These are phyloP conservation scores for Ormyrus labotus DNA, from an alignment of 2,888 invertebrate species.

Conservation along the genomic window DNA sequence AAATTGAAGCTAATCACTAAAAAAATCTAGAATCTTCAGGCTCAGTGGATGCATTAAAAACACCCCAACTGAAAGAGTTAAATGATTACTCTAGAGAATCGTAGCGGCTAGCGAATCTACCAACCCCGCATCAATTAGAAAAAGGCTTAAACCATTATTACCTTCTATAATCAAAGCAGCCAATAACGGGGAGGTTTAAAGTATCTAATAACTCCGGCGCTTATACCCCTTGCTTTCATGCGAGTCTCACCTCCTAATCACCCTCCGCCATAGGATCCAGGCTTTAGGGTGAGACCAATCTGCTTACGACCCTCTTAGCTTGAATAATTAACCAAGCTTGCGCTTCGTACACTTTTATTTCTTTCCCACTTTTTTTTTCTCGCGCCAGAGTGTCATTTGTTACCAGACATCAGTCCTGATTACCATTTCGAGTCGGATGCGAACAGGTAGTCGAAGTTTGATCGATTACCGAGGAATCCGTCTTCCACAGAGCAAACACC, in stretches of 20 bases:
- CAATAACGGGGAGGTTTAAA: constrained; percentile 69
- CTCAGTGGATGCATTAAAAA: constrained; percentile 30
- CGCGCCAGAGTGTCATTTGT: background rate
- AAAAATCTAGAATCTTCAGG: constrained; percentile 1
- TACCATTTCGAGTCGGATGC: background rate
- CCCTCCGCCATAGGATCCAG: constrained; percentile 58
- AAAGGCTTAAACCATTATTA: constrained; percentile 53
- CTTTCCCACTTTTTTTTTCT: background rate
- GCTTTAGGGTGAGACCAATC: constrained; percentile 74
- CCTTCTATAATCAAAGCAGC: constrained; percentile 68
- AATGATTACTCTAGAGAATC: constrained; percentile 45
- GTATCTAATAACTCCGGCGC: constrained; percentile 63
- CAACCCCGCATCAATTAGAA: constrained; percentile 52
- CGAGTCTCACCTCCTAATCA: constrained; percentile 59
- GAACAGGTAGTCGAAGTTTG: constrained; percentile 57
- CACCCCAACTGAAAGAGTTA: constrained; percentile 22
- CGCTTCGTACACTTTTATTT: constrained; percentile 42
- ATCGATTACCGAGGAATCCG: constrained; percentile 65
- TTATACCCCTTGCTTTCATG: constrained; percentile 5
- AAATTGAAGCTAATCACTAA: background rate
- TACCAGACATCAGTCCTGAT: too few species aligned
- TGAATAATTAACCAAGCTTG: constrained; percentile 74
- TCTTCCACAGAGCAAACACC: constrained; percentile 55
- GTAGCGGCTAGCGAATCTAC: background rate
- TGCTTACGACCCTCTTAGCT: constrained; percentile 75